Conservation (phyloP, 2,113 vertebrate genomes). For the Theropithecus gelada region DNA sequence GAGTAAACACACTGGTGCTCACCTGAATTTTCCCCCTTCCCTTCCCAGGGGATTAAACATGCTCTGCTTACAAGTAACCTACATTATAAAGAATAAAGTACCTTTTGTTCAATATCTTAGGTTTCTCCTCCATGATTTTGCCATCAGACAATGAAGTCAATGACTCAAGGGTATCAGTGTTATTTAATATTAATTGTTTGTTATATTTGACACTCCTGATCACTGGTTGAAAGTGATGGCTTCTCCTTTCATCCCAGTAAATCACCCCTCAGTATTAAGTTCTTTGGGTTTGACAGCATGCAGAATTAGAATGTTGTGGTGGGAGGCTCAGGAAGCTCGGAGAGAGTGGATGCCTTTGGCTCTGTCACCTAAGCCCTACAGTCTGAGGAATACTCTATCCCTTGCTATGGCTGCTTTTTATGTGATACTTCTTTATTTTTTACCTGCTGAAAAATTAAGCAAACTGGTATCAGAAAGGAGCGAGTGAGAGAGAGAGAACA, state of each 20-base stretch:
- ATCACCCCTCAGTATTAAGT: rapidly evolving
- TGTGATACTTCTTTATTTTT: background rate
- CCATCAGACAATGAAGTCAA: background rate
- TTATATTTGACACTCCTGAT: background rate
- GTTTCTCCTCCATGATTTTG: background rate
- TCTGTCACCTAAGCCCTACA: no score
- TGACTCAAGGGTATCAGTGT: background rate
- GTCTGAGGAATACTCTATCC: rapidly evolving
- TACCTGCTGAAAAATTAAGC: background rate
- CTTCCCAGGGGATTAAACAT: background rate
- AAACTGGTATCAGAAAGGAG: background rate
- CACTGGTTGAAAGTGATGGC: background rate
- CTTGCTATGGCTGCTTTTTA: background rate
- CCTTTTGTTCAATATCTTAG: background rate
- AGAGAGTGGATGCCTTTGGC: background rate
- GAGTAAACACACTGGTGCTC: background rate
- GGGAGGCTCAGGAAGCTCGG: background rate
- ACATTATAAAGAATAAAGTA: constrained; percentile 34
- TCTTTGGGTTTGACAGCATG: background rate
- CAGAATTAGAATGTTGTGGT: background rate
- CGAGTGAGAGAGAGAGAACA: background rate
- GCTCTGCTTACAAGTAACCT: constrained; percentile 21
- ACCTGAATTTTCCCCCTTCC: background rate
- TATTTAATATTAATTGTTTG: background rate
- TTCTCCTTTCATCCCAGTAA: background rate